Evolutionary conservation across 2,888 invertebrate species (phyloP), one percentile per base, ranked within the genome.

Genomic region (Lasius platythorax): DNA sequence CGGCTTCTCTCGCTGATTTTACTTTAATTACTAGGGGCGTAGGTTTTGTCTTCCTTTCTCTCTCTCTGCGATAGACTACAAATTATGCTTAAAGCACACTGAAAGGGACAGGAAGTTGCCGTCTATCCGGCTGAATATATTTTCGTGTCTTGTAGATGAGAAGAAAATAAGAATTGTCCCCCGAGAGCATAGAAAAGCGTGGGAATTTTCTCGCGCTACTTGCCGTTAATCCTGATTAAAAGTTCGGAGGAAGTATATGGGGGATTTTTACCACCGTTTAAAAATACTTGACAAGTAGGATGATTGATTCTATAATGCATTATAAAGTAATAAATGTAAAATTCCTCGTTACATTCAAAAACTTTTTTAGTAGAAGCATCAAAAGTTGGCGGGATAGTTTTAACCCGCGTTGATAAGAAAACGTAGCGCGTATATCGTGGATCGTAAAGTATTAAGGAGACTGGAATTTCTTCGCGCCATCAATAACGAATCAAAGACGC

Each of bases 401-500:
- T 66, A 50, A 76, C 15, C 23, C 66, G 1, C 2, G 46, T 18
- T 43, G 23, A 76, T 40, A 68, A 40, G 50, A 37, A 72, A 61
- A 73, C 50, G n/a, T 46, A 23, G 46, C 37, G 43, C 61, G 58
- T 33, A 53, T 53, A 30, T 33, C 33, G 33, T 15, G 2, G 37
- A 18, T 46, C 66, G 72, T 72, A 37, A 78, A 63, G 30, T 61
- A 23, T 72, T 28, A 56, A 46, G 18, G 46, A 18, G 46, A 81
- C 63, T 61, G 46, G 28, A 81, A 46, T 73, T 81, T 73, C 37
- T 73, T 73, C 61, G 79, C 70, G 30, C 61, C 73, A 73, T 81
- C 61, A 73, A 72, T 79, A 79, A 46, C 37, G 73, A 81, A 81
- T 81, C 79, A 73, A 81, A 72, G 79, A n/a, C 46, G 33, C 33